Percentiles rank a stretch among this genome's conserved stretches.
Evolutionary conservation across 1,140 invertebrate species (phyloP).

Genomic region (Lerema accius): DNA sequence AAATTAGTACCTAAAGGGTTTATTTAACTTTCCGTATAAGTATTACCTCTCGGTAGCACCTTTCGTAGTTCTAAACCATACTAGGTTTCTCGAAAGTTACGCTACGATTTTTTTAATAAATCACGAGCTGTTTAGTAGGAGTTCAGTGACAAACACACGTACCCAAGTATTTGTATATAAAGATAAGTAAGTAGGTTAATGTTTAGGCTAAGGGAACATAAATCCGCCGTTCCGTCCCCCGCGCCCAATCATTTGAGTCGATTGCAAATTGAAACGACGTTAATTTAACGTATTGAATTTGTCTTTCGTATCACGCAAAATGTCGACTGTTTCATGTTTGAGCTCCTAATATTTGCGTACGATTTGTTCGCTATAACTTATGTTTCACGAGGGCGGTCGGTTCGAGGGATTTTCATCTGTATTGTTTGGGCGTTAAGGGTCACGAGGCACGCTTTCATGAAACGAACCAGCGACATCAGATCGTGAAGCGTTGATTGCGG

Average conservation of each 20-base stretch:
- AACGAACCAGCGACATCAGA: background rate
- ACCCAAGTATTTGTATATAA: too few species aligned
- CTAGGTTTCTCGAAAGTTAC: too few species aligned
- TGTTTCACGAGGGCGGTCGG: background rate
- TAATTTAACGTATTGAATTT: constrained; percentile 24
- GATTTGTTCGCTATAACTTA: constrained; percentile 19
- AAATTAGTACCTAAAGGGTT: too few species aligned
- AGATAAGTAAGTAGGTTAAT: background rate
- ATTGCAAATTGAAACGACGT: constrained; percentile 31
- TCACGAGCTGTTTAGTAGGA: too few species aligned
- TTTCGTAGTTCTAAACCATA: too few species aligned
- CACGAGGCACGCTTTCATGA: background rate
- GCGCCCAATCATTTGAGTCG: constrained; percentile 12
- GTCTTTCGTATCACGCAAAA: constrained; percentile 25
- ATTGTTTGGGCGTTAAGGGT: background rate
- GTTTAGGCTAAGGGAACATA: background rate
- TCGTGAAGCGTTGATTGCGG: constrained; percentile 23
- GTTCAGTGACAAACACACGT: too few species aligned
- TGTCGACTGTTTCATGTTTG: constrained; percentile 27
- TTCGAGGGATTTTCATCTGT: background rate
- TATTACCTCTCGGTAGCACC: too few species aligned
- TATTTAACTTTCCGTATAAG: too few species aligned
- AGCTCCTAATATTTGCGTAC: constrained; percentile 20
- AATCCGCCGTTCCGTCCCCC: background rate
- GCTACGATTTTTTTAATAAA: too few species aligned